Evolutionary conservation across 2,797 vertebrate species (phyloP).

Genomic region (Artibeus jamaicensis): DNA sequence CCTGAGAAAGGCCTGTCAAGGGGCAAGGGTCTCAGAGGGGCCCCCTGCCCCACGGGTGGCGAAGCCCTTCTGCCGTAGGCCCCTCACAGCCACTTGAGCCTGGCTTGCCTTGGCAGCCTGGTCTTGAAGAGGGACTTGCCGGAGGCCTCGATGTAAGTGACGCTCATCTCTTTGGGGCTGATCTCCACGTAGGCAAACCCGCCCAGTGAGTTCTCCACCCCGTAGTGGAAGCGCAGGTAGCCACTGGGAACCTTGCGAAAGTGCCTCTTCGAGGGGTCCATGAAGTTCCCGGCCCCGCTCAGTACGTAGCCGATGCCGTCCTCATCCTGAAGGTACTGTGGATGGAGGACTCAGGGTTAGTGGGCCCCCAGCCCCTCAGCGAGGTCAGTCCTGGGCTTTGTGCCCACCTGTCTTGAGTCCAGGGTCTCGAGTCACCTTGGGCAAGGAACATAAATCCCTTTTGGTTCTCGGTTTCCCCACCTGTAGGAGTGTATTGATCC

Average conservation of each 20-base stretch:
- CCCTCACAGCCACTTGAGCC: slow-evolving; percentile 17
- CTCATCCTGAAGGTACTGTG: slow-evolving; percentile 88
- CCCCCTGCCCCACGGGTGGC: neutral
- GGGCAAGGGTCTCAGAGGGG: neutral
- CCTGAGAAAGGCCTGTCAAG: neutral
- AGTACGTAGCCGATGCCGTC: slow-evolving; percentile 89
- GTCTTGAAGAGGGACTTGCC: slow-evolving; percentile 92
- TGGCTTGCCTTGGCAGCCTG: slow-evolving; percentile 82
- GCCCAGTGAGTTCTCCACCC: slow-evolving; percentile 85
- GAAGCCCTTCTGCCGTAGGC: neutral
- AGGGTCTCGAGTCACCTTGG: neutral
- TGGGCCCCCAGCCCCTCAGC: neutral
- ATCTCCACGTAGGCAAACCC: slow-evolving; percentile 91
- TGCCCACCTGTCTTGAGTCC: too few species aligned
- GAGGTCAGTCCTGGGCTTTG: neutral
- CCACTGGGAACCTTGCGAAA: slow-evolving; percentile 85
- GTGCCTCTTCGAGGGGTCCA: slow-evolving; percentile 88
- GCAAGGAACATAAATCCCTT: too few species aligned
- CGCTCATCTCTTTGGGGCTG: slow-evolving; percentile 81
- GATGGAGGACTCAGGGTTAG: neutral
- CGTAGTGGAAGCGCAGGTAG: slow-evolving; percentile 91
- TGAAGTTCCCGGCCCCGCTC: slow-evolving; percentile 95
- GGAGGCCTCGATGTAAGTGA: slow-evolving; percentile 90
- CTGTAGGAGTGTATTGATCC: neutral
- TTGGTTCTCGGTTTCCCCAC: neutral